These are phyloP conservation scores for Neolamprologus fasciatus DNA, from an alignment of 2,113 vertebrate species.

Conservation along the genomic window DNA sequence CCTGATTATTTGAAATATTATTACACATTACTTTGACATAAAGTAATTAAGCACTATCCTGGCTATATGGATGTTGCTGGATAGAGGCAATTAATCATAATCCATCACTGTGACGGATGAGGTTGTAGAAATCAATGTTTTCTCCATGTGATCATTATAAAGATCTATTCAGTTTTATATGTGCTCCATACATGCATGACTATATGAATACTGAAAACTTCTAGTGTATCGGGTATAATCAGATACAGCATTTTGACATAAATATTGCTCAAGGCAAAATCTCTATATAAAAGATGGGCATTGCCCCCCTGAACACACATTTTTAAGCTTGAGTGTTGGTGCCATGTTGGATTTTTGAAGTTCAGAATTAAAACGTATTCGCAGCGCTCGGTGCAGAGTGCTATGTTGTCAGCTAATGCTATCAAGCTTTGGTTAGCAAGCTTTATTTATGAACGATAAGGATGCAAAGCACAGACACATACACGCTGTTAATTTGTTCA, in stretches of 20 bases:
- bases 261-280: background rate
- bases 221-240: background rate
- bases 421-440: background rate
- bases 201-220: background rate
- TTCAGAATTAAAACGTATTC: background rate
- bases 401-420: background rate
- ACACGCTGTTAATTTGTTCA: rapidly evolving
- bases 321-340: background rate
- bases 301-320: rapidly evolving
- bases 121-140: background rate
- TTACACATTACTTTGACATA: background rate
- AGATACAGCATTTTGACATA: rapidly evolving
- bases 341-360: background rate
- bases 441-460: background rate
- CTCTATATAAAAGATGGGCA: background rate
- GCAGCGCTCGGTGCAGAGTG: rapidly evolving
- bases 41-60: background rate
- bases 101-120: background rate
- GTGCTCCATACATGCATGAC: background rate
- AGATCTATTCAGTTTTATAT: background rate
- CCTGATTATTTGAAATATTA: background rate
- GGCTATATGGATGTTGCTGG: background rate
- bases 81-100: background rate
- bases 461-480: background rate
- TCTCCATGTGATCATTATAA: background rate